A percentile compares a stretch with the other conserved stretches of the same genome.
Evolutionary conservation across 2,113 vertebrate species (phyloP).

Genomic region (Silurus asotus): DNA sequence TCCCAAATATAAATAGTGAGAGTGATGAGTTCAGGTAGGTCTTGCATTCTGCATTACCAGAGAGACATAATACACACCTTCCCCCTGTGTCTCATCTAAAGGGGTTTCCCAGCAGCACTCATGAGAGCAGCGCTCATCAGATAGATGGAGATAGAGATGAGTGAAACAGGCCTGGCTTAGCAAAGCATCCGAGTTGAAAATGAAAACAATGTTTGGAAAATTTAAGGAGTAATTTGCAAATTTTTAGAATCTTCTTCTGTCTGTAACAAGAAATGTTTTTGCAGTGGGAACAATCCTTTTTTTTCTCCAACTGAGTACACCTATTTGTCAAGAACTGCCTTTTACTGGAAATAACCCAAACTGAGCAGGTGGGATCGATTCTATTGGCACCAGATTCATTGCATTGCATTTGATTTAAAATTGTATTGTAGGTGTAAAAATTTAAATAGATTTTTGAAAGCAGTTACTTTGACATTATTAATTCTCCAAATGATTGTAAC

Average conservation of each 20-base stretch:
- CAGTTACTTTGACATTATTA: not conserved
- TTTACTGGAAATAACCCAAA: not conserved
- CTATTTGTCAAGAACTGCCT: not conserved
- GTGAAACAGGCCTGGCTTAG: conserved; percentile 54
- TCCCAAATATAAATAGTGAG: conserved; percentile 34
- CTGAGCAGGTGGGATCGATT: not conserved
- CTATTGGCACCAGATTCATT: not conserved
- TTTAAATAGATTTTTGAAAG: not conserved
- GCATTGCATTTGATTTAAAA: not conserved
- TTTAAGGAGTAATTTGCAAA: conserved; percentile 2
- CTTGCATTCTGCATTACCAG: conserved; percentile 45
- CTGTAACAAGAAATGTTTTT: not conserved
- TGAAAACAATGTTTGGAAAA: not conserved
- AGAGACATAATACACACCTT: conserved; percentile 44
- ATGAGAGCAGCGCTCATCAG: conserved; percentile 11
- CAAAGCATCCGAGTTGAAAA: conserved; percentile 6
- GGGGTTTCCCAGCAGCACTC: conserved; percentile 31
- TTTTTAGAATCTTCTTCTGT: conserved; percentile 2
- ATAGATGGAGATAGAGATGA: conserved; percentile 48
- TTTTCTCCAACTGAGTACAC: not conserved
- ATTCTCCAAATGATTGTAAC: not conserved
- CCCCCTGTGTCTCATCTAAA: conserved; percentile 6
- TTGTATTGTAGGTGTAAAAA: not conserved
- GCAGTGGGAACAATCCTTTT: not conserved
- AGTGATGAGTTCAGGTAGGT: conserved; percentile 37